phyloP scores from a whole-genome alignment of 30 jellyfish, hydroid and myxozoan species.

The Hydractinia echinata region DNA sequence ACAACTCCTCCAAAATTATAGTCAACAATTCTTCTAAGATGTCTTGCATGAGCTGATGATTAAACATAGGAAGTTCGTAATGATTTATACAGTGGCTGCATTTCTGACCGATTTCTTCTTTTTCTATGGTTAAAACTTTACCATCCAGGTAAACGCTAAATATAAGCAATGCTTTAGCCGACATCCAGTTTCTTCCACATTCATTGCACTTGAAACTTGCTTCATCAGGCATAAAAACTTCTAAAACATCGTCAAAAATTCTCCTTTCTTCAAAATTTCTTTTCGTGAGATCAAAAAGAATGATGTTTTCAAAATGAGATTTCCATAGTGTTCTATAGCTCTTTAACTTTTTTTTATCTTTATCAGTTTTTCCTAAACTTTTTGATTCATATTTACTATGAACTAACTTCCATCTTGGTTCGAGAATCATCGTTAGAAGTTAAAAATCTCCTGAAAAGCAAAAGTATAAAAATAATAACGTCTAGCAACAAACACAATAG shows the following conservation, averaged over 20 bases:
- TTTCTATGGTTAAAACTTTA: not conserved
- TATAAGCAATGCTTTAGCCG: conserved; percentile 6
- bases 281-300: not conserved
- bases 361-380: not conserved
- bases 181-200: conserved; percentile 6
- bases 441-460: no score
- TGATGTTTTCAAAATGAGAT: not conserved
- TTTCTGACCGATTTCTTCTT: conserved; percentile 8
- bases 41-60: not conserved
- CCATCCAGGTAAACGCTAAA: not conserved
- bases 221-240: not conserved
- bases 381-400: conserved; percentile 6
- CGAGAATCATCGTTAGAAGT: no score
- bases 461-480: no score
- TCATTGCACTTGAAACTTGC: not conserved
- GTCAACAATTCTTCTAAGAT: conserved; percentile 4
- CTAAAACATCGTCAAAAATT: conserved; percentile 1
- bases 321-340: not conserved
- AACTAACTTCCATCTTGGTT: not conserved
- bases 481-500: no score
- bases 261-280: not conserved
- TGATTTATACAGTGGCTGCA: not conserved
- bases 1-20: not conserved
- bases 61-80: not conserved
- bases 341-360: not conserved